Evolutionary conservation across 2,888 invertebrate species (phyloP).

Genomic region (Drosophila monieri): DNA sequence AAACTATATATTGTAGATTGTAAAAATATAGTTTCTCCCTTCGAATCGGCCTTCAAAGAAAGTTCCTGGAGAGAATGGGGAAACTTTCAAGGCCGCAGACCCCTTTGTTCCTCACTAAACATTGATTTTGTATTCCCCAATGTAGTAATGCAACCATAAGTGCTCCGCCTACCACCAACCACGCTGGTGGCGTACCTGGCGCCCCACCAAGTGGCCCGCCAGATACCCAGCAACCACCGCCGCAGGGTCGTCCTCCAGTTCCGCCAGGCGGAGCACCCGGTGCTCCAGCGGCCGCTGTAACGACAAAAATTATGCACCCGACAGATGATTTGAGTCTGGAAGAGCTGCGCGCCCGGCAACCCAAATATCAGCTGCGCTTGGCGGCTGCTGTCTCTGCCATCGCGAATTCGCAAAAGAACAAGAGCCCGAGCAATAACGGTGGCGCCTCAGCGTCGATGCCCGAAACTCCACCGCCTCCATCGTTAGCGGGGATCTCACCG

Average conservation of each 20-base stretch:
- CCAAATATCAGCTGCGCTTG: slow-evolving; percentile 87
- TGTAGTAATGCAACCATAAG: slow-evolving; percentile 90
- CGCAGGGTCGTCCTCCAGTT: slow-evolving; percentile 75
- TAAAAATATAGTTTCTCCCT: background rate
- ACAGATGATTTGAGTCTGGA: slow-evolving; percentile 96
- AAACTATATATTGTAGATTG: too few relatives aligned
- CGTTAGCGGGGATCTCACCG: slow-evolving; percentile 73
- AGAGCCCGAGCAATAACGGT: slow-evolving; percentile 62
- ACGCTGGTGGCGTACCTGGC: slow-evolving; percentile 80
- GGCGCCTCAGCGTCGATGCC: slow-evolving; percentile 79
- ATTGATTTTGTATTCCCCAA: slow-evolving; percentile 42
- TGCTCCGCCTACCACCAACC: slow-evolving; percentile 88
- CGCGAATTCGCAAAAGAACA: slow-evolving; percentile 44
- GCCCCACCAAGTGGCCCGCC: slow-evolving; percentile 43
- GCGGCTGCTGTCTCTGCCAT: slow-evolving; percentile 62
- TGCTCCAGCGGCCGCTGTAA: slow-evolving; percentile 92
- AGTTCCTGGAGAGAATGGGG: background rate
- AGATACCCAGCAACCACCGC: slow-evolving; percentile 82
- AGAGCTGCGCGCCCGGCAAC: slow-evolving; percentile 90
- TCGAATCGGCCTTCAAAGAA: background rate
- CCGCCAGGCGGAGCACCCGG: slow-evolving; percentile 84
- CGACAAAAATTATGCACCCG: slow-evolving; percentile 96
- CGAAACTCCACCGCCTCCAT: slow-evolving; percentile 66
- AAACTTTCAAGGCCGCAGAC: background rate
- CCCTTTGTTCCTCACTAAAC: background rate